Evolutionary conservation across 2,113 vertebrate genomes (phyloP).

Genomic region (Pantherophis guttatus): DNA sequence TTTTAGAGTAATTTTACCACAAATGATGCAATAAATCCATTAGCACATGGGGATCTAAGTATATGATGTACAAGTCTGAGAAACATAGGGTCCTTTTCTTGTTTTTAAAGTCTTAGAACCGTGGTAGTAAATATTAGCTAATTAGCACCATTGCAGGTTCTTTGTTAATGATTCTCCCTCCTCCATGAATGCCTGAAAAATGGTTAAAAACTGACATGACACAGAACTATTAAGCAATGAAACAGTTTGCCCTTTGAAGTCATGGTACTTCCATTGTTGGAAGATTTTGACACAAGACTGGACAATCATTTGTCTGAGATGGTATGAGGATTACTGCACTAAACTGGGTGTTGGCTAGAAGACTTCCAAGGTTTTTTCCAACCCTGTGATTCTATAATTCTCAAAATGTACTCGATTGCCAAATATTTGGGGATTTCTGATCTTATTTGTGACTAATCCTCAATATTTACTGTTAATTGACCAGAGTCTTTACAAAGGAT

Average conservation of each 20-base stretch:
- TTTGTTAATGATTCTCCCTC: neutral
- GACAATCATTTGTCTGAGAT: neutral
- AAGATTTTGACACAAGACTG: neutral
- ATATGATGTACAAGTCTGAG: neutral
- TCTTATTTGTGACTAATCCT: neutral
- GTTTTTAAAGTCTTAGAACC: neutral
- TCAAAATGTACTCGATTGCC: neutral
- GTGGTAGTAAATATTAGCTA: neutral
- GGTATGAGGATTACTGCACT: neutral
- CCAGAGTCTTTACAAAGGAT: neutral
- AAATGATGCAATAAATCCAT: neutral
- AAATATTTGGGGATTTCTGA: neutral
- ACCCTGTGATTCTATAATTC: neutral
- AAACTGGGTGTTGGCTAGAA: neutral
- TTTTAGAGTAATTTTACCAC: neutral
- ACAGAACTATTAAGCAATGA: neutral
- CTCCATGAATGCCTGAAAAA: neutral
- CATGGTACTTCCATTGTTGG: neutral
- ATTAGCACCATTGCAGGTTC: neutral
- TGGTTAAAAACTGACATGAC: constrained; percentile 5
- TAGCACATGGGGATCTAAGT: neutral
- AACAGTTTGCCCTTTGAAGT: neutral
- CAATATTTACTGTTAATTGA: neutral
- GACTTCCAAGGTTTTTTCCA: neutral
- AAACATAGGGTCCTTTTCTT: neutral